Base-by-base conservation (phyloP, 2,113 vertebrate genomes). In the Rhineura floridana region DNA sequence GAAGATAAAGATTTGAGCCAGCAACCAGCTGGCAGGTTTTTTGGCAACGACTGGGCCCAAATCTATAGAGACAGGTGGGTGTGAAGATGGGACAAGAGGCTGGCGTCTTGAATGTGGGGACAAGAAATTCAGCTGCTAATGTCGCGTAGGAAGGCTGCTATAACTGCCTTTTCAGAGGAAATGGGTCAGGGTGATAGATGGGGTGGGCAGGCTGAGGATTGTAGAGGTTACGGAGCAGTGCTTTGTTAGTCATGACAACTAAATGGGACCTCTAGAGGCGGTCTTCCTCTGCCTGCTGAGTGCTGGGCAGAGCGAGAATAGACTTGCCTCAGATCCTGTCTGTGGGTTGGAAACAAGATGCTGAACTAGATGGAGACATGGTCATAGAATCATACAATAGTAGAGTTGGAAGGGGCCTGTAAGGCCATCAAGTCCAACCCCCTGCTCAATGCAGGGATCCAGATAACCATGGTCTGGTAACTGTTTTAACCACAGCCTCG, bases 41-140 rank as follows among this genome's bases (percentile, higher is more conserved):
- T 99, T 94, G 98, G 98, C 1, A 98, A 98, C 80, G 97, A 2
- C 88, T 99, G 98, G 98, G 97, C 99, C 13, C 94, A 95, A 87
- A 73, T 86, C 1, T 99, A 99, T 96, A 97, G 97, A 87, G 97
- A 98, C 95, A 98, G 98, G 99, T 99, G 85, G 6, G 95, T 81
- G 15, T 80, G 23, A 75, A 96, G 96, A 79, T 96, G 97, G 88
- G 93, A 92, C 95, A 96, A 69, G 33, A 69, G 15, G 30, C 67
- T 77, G 59, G 55, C 25, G 2, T 19, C 21, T 6, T 62, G 17
- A 72, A 72, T 17, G 36, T 6, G 2, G n/a, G 70, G 63, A 25
- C 25, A 30, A 65, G 25, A 65, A 65, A 65, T 25, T 30, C 9
- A 65, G 10, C 63, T 72, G 70, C 70, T 39, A 39, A 42, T 44